phyloP scores from a whole-genome alignment of 2,113 vertebrate genomes.

The Brachyistius frenatus region DNA sequence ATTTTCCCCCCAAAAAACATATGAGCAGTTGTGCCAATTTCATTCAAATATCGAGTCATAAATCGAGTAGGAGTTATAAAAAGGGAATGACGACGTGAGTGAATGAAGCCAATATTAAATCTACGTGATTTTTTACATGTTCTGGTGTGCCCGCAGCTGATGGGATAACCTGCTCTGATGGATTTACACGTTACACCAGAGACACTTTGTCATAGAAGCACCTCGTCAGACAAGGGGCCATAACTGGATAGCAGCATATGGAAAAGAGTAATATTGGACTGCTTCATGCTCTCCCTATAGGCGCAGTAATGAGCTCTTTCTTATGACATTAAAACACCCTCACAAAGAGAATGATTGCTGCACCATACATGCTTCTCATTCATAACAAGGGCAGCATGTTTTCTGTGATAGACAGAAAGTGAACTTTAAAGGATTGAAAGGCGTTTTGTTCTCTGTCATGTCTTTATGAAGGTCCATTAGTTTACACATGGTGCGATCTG shows the following conservation, averaged over 20 bases:
- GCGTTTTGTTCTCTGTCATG: constrained; percentile 36
- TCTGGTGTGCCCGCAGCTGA: constrained; percentile 36
- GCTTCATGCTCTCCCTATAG: constrained; percentile 39
- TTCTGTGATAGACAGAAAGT: constrained; percentile 46
- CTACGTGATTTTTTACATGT: constrained; percentile 9
- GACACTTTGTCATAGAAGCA: constrained; percentile 62
- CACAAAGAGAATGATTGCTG: constrained; percentile 68
- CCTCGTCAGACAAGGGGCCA: constrained; percentile 61
- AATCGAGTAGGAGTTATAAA: constrained; percentile 3
- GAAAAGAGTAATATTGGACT: constrained; percentile 64
- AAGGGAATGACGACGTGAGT: constrained; percentile 10
- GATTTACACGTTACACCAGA: constrained; percentile 74
- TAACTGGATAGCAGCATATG: constrained; percentile 72
- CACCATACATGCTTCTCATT: constrained; percentile 71
- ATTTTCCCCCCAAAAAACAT: constrained; percentile 16
- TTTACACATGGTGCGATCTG: too few relatives aligned
- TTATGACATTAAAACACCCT: constrained; percentile 65
- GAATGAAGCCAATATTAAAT: constrained; percentile 47
- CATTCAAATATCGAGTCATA: constrained; percentile 27
- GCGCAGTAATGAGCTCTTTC: constrained; percentile 61
- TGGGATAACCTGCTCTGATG: constrained; percentile 75
- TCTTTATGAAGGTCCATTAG: too few relatives aligned
- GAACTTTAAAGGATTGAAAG: constrained; percentile 29
- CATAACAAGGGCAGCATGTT: constrained; percentile 69
- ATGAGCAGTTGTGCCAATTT: constrained; percentile 17